Percentiles rank a stretch among this genome's conserved stretches.
phyloP scores from a whole-genome alignment of 64 coral and sea anemone species.

The Porites australiensis region DNA sequence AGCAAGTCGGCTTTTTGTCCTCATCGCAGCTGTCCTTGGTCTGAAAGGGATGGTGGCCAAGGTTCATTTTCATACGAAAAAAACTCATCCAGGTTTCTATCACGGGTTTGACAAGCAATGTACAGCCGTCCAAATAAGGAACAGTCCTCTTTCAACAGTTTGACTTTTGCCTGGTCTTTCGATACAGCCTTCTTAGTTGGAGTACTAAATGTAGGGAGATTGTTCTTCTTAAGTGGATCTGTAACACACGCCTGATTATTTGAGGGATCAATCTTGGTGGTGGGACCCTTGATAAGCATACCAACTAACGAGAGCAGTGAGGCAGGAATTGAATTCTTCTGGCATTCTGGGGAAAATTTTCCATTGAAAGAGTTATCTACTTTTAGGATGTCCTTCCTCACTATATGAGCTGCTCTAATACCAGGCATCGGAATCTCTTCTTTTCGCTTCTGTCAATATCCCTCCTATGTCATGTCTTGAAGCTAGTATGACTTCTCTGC shows the following conservation, averaged over 20 bases:
- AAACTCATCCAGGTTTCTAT: slow-evolving; percentile 53
- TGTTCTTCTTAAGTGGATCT: too few species aligned
- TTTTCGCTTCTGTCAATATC: too few species aligned
- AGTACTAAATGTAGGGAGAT: too few species aligned
- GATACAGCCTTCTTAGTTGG: too few species aligned
- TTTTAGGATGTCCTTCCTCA: slow-evolving; percentile 62
- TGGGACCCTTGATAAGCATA: slow-evolving; percentile 64
- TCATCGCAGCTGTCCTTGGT: slow-evolving; percentile 55
- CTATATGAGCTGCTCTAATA: slow-evolving; percentile 56
- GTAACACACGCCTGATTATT: slow-evolving; percentile 57
- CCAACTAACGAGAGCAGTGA: slow-evolving; percentile 52
- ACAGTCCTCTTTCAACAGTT: slow-evolving; percentile 41
- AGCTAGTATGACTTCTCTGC: slow-evolving; percentile 14
- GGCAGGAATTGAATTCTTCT: slow-evolving; percentile 65
- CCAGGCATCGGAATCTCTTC: slow-evolving; percentile 50
- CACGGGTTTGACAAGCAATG: slow-evolving; percentile 53
- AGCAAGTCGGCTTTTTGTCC: slow-evolving; percentile 54
- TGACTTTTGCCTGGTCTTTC: slow-evolving; percentile 39
- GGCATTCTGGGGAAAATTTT: slow-evolving; percentile 56
- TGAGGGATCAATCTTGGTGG: slow-evolving; percentile 35
- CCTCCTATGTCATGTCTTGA: too few species aligned
- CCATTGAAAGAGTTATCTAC: slow-evolving; percentile 66
- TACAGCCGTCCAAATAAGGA: slow-evolving; percentile 42
- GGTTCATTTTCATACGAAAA: slow-evolving; percentile 64
- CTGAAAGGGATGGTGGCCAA: slow-evolving; percentile 57